Base-by-base conservation (phyloP, 2,797 vertebrate species). In the Tamandua tetradactyla region DNA sequence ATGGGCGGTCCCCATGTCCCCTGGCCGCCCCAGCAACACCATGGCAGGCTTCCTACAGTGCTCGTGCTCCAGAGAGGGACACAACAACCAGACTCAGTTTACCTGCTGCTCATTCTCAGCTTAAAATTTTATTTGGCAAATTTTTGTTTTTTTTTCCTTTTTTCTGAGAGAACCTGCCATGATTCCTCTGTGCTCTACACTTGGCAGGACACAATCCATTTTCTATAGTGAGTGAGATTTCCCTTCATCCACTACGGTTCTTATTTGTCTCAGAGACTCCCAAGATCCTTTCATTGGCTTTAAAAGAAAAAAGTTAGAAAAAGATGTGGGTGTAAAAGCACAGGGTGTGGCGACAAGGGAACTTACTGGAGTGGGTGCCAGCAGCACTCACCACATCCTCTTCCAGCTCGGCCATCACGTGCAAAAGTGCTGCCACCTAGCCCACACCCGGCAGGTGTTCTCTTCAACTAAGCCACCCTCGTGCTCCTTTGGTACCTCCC, bases 1-100 rank as follows among this genome's bases (percentile, higher is more conserved):
- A 47, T 2, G 27, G 72, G 7, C n/a, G n/a, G 30, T 7, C 47
- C 23, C 7, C 4, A 25, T 10, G 11, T 0, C 0, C 15, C 37
- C 4, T 3, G 20, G 23, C 25, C 18, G 79, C 17, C 40, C 68
- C 5, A 7, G 11, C 9, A 4, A 25, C 17, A 52, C 23, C 3
- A 66, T 17, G 3, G 32, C 32, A 7, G 22, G n/a, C 32, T n/a
- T 62, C 42, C 7, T 14, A 7, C 4, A 66, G 0, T 75, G 61
- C 30, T 79, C 59, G 64, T 66, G 61, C 35, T 76, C 44, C 62
- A 40, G 32, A 75, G 59, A 71, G 15, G 18, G 10, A 23, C 23
- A 17, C 14, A 40, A 35, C 32, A 85, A 23, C n/a, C 57, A 85
- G 25, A 52, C 25, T n/a, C 4, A 32, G 68, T 17, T 22, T 32